A percentile compares a stretch with the other conserved stretches of the same genome.
phyloP scores from a whole-genome alignment of 2,797 vertebrate species.

The Poecilia picta region DNA sequence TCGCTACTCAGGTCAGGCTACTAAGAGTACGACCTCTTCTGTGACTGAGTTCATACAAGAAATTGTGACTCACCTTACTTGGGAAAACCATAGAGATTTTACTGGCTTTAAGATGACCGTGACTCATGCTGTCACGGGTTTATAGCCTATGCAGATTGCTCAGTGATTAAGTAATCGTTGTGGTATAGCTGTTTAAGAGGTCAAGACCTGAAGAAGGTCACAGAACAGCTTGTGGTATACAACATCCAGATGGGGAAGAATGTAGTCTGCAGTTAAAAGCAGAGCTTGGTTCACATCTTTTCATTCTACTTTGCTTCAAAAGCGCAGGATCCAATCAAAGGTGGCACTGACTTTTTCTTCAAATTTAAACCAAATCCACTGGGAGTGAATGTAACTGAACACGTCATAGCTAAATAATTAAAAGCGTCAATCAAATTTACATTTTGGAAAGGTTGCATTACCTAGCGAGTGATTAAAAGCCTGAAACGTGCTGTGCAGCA shows the following conservation, averaged over 20 bases:
- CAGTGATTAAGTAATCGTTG: background rate
- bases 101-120: background rate
- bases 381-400: background rate
- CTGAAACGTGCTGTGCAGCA: slow-evolving; percentile 6
- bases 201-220: background rate
- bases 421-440: background rate
- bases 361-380: background rate
- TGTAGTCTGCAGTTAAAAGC: background rate
- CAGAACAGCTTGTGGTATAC: background rate
- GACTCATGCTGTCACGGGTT: background rate
- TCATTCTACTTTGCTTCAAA: background rate
- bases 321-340: background rate
- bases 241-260: background rate
- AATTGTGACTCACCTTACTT: slow-evolving; percentile 10
- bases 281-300: slow-evolving; percentile 1
- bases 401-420: background rate
- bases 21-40: background rate
- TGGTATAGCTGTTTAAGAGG: background rate
- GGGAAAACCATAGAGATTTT: background rate
- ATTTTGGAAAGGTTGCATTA: background rate
- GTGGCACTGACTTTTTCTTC: background rate
- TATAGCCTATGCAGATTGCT: background rate
- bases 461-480: background rate
- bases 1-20: background rate
- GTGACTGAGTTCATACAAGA: slow-evolving; percentile 4